Percentiles rank a stretch among this genome's conserved stretches.
phyloP scores from a whole-genome alignment of 2,113 vertebrate genomes.

The Psephotus haematonotus region DNA sequence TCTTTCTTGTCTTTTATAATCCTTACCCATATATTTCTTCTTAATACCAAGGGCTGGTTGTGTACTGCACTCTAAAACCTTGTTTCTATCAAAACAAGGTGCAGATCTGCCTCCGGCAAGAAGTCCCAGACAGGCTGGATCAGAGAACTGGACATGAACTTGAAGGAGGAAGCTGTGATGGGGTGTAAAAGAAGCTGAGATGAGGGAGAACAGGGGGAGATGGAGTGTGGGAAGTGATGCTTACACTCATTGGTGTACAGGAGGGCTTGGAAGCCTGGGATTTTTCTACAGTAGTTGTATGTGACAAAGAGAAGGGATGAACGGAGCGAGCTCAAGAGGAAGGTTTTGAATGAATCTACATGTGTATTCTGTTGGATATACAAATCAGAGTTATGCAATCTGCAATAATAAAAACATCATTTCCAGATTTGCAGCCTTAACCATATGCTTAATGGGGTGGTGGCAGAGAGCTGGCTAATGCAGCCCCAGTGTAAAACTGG shows the following conservation, averaged over 20 bases:
- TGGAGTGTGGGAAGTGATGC: not conserved
- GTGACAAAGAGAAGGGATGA: not conserved
- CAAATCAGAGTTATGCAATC: conserved; percentile 36
- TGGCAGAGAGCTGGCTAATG: not conserved
- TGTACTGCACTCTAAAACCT: not conserved
- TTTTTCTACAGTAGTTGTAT: not conserved
- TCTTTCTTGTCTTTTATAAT: not conserved
- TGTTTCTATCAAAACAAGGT: not conserved
- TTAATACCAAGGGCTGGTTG: not conserved
- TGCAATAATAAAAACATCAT: not conserved
- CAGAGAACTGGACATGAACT: not conserved
- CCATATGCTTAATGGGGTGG: not conserved
- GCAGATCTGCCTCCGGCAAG: not conserved
- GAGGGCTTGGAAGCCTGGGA: not conserved
- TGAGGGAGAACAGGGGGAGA: not conserved
- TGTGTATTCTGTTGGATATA: not conserved
- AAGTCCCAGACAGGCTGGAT: not conserved
- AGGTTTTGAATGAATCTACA: not conserved
- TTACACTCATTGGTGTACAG: fast-evolving
- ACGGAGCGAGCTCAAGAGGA: not conserved
- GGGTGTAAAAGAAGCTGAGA: not conserved
- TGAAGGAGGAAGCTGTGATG: not conserved
- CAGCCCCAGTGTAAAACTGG: not conserved
- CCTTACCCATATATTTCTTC: not conserved
- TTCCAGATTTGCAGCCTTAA: conserved; percentile 22